phyloP scores from a whole-genome alignment of 1,140 invertebrate species.

The Rhagoletis pomonella region DNA sequence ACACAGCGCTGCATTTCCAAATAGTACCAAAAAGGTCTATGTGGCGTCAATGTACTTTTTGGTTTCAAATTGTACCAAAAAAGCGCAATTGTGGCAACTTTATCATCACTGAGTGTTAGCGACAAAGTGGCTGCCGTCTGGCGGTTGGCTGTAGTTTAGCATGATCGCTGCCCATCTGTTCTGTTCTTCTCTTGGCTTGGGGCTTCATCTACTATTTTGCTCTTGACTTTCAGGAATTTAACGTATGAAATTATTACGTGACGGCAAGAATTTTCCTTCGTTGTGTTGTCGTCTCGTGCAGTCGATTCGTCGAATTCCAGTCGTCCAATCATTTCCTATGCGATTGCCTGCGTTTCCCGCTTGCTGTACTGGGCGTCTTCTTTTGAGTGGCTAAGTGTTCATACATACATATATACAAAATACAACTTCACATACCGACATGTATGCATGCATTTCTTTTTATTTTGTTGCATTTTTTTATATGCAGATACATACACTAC shows the following conservation, averaged over 20 bases:
- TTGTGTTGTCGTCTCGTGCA: conserved; percentile 29
- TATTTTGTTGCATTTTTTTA: neutral
- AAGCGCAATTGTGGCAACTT: no score
- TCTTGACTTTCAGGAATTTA: conserved; percentile 70
- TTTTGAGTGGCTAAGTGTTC: neutral
- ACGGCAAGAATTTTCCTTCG: conserved; percentile 69
- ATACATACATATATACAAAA: neutral
- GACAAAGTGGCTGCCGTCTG: neutral
- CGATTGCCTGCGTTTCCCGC: neutral
- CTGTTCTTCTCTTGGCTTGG: conserved; percentile 38
- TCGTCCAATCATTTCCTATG: conserved; percentile 18
- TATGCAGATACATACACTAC: neutral
- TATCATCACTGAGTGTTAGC: no score
- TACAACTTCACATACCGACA: neutral
- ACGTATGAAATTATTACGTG: conserved; percentile 61
- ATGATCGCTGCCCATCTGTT: conserved; percentile 42
- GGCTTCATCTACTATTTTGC: conserved; percentile 57
- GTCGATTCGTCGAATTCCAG: conserved; percentile 39
- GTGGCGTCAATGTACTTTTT: no score
- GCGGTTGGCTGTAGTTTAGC: conserved; percentile 2
- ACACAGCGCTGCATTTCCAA: no score
- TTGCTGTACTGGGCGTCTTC: neutral
- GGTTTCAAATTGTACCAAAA: no score
- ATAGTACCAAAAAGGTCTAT: no score
- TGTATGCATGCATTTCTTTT: conserved; percentile 26